Evolutionary conservation across 2,888 invertebrate genomes (phyloP).

Genomic region (Limnephilus lunatus): DNA sequence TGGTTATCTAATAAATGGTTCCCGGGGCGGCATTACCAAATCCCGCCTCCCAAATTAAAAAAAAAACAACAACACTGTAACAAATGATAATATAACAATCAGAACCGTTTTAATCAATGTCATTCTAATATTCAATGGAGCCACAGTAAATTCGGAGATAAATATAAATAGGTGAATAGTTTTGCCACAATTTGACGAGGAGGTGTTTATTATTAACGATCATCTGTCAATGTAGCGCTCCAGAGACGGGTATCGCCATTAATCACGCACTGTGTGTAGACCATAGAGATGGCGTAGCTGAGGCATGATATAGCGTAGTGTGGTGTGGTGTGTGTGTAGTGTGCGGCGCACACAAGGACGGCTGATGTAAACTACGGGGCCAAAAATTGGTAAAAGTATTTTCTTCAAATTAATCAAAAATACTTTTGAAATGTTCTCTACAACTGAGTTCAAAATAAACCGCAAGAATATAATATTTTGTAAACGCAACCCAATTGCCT

Average conservation of each 20-base stretch:
- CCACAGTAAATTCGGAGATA: neutral
- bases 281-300: neutral
- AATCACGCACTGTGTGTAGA: neutral
- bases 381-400: too few relatives aligned
- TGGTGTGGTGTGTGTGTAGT: neutral
- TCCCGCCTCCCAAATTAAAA: too few relatives aligned
- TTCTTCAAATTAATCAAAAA: too few relatives aligned
- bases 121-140: neutral
- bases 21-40: too few relatives aligned
- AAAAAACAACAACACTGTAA: neutral
- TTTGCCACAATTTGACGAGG: neutral
- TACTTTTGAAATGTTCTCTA: too few relatives aligned
- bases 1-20: too few relatives aligned
- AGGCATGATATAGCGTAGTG: neutral
- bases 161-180: neutral
- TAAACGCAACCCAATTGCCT: too few relatives aligned
- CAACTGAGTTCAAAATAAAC: too few relatives aligned
- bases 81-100: neutral
- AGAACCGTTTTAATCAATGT: neutral
- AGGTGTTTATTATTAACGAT: constrained; percentile 7
- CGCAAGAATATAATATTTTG: too few relatives aligned
- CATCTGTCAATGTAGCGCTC: constrained; percentile 35
- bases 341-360: too few relatives aligned
- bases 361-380: too few relatives aligned
- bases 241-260: neutral